These are phyloP conservation scores for Lagopus muta DNA, from an alignment of 2,113 vertebrate species.

Conservation along the genomic window DNA sequence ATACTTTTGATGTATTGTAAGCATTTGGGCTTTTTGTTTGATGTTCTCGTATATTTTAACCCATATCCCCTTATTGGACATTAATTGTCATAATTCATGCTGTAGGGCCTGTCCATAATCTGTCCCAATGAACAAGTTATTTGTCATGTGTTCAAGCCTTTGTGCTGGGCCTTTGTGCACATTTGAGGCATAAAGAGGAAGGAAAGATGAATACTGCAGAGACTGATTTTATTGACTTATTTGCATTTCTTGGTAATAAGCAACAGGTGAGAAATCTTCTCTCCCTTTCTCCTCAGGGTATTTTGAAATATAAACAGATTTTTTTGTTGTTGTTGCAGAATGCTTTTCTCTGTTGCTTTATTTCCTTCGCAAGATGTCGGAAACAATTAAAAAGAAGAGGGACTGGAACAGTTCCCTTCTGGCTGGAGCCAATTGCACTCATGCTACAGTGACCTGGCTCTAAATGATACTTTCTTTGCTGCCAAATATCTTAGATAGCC, in stretches of 20 bases:
- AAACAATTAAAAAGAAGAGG: slow-evolving; percentile 45
- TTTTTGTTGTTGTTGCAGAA: background rate
- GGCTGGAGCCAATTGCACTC: background rate
- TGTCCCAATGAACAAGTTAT: background rate
- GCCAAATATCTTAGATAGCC: slow-evolving; percentile 26
- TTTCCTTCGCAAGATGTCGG: slow-evolving; percentile 48
- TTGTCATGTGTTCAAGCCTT: background rate
- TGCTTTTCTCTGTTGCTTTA: slow-evolving; percentile 19
- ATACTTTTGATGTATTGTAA: background rate
- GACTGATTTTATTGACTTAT: background rate
- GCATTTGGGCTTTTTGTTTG: background rate
- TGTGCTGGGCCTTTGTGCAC: background rate
- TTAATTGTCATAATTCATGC: background rate
- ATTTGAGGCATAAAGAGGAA: background rate
- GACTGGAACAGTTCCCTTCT: slow-evolving; percentile 35
- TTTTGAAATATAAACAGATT: slow-evolving; percentile 4
- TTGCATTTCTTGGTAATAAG: slow-evolving; percentile 9
- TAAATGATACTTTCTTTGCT: slow-evolving; percentile 49
- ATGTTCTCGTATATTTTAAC: background rate
- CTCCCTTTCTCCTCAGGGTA: background rate
- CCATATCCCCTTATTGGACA: background rate
- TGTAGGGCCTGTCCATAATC: background rate
- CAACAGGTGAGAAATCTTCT: background rate
- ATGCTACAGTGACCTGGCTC: slow-evolving; percentile 46
- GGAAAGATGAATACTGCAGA: background rate